Evolutionary conservation across 2,113 vertebrate genomes (phyloP).

Genomic region (Atrichornis clamosus): DNA sequence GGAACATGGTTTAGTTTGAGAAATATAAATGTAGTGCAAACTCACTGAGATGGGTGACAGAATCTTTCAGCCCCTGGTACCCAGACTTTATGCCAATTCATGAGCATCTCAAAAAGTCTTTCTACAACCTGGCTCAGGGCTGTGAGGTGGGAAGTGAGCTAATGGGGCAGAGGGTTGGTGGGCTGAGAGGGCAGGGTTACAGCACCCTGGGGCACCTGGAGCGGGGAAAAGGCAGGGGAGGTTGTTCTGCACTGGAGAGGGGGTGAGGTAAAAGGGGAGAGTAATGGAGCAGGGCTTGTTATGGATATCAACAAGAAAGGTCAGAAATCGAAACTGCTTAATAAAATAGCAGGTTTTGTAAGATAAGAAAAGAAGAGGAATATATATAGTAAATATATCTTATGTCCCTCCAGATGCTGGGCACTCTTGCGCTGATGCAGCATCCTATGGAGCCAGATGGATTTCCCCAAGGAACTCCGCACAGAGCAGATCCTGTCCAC

Average conservation of each 20-base stretch:
- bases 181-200: not conserved
- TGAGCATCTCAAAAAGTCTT: not conserved
- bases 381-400: not conserved
- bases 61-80: not conserved
- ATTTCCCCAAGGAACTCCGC: not conserved
- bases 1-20: not conserved
- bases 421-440: not conserved
- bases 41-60: not conserved
- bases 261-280: not conserved
- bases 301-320: not conserved
- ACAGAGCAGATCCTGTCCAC: not conserved
- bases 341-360: not conserved
- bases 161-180: accelerated
- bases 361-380: not conserved
- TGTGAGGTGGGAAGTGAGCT: not conserved
- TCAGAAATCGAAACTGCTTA: not conserved
- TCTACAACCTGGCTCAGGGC: not conserved
- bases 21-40: not conserved
- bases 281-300: accelerated
- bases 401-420: not conserved
- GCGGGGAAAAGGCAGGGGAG: not conserved
- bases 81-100: not conserved
- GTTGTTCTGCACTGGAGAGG: not conserved
- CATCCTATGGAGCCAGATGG: not conserved
- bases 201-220: not conserved